A percentile compares a stretch with the other conserved stretches of the same genome.
Evolutionary conservation across 2,888 invertebrate species (phyloP).

Genomic region (Abscondita cerata): DNA sequence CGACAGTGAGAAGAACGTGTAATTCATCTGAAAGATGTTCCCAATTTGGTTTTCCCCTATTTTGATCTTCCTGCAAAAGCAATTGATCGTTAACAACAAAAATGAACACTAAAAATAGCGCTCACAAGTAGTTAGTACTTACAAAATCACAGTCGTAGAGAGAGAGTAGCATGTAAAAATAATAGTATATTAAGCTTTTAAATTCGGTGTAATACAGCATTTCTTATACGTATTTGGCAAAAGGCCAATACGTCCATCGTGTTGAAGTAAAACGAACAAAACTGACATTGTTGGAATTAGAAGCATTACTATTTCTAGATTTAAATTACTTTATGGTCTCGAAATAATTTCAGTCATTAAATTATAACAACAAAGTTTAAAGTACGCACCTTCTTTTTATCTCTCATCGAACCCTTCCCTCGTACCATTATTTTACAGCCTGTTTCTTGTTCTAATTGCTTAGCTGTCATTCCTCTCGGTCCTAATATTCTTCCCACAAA

Average conservation of each 20-base stretch:
- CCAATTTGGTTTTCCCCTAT: slow-evolving; percentile 99
- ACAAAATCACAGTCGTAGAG: background rate
- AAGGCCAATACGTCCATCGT: slow-evolving; percentile 12
- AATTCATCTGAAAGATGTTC: slow-evolving; percentile 99
- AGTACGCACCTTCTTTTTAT: slow-evolving; percentile 94
- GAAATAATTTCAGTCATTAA: slow-evolving; percentile 24
- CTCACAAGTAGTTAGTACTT: background rate
- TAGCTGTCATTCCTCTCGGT: slow-evolving; percentile 99
- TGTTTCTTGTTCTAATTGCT: slow-evolving; percentile 99
- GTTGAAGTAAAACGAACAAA: slow-evolving; percentile 4
- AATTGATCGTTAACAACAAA: background rate
- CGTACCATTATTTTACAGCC: slow-evolving; percentile 99
- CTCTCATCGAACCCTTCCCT: slow-evolving; percentile 99
- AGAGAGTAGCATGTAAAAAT: slow-evolving; percentile 1
- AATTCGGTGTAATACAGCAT: too few relatives aligned
- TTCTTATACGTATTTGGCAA: slow-evolving; percentile 3
- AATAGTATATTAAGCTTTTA: background rate
- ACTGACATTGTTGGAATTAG: slow-evolving; percentile 6
- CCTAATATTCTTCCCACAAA: slow-evolving; percentile 99
- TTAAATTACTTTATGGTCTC: background rate
- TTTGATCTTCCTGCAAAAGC: slow-evolving; percentile 91
- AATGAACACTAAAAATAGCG: background rate
- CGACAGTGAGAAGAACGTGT: slow-evolving; percentile 97
- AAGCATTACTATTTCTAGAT: too few relatives aligned
- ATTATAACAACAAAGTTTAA: too few relatives aligned